Base-by-base conservation (phyloP, 2,113 vertebrate species). In the Channa maculata region DNA sequence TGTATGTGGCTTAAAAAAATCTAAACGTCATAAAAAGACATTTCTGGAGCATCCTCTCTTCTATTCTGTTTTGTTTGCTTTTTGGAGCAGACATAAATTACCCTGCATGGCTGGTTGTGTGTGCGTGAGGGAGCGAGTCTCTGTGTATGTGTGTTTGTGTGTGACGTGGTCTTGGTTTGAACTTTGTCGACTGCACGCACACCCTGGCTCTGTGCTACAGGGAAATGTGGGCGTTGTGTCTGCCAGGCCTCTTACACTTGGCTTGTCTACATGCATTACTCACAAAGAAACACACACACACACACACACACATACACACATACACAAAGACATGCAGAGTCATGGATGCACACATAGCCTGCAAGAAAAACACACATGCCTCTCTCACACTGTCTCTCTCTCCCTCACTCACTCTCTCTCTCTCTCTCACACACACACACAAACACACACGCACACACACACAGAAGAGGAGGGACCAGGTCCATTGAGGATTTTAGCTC, bases 181-280 rank as follows among this genome's bases (percentile, higher is more conserved):
- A 86, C 86, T 88, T 89, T 90, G 86, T 86, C 38, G 13, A 79
- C 79, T 85, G 85, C 91, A 90, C 82, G 78, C 91, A 89, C 86
- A 88, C 70, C 80, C 83, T 63, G 41, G 61, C 85, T 87, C 82
- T 68, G 79, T 86, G 89, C 88, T 90, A 78, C 75, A 73, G 87
- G 90, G 88, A 89, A 83, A 91, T 86, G 88, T 91, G 88, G 91
- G 89, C 87, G 89, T 87, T 82, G 88, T 91, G 82, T 88, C 91
- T 91, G 86, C 90, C 86, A 92, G 90, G 86, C 87, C 87, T 91
- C 85, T 91, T 91, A 91, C 89, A 92, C 90, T 89, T 88, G 88
- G 87, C 89, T 87, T 92, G 89, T 93, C 90, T 77, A 88, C 79
- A 89, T 85, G 86, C 57, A 91, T 91, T 92, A 93, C 84, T 79